Conservation (phyloP, 2,113 vertebrate species). For the Nasalis larvatus region DNA sequence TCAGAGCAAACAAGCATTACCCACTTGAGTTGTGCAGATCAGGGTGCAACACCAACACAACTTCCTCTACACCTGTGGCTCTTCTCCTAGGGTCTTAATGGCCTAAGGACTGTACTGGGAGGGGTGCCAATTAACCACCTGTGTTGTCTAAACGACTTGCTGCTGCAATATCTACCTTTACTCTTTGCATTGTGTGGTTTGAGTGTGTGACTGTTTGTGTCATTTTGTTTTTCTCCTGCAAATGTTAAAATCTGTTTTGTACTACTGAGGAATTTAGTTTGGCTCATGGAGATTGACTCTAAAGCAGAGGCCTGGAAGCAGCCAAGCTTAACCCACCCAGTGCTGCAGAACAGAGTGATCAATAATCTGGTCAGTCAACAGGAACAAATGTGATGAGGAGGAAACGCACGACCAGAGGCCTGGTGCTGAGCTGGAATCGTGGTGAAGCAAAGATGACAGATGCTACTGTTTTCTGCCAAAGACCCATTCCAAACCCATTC, state of each 20-base stretch:
- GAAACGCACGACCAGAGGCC: not conserved
- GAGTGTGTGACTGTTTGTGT: not conserved
- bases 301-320: not conserved
- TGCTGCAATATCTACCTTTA: not conserved
- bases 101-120: not conserved
- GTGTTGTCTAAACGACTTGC: not conserved
- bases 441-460: conserved; percentile 52
- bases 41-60: not conserved
- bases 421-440: conserved; percentile 27
- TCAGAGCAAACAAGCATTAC: not conserved
- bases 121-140: not conserved
- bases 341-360: not conserved
- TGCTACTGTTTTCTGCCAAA: conserved; percentile 51
- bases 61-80: not conserved
- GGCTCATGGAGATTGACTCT: not conserved
- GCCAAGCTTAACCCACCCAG: not conserved
- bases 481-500: conserved; percentile 35
- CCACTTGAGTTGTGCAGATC: not conserved
- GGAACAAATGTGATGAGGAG: not conserved
- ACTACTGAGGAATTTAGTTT: not conserved
- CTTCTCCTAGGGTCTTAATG: not conserved
- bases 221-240: not conserved
- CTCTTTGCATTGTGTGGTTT: not conserved
- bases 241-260: not conserved
- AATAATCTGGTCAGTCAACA: not conserved